Evolutionary conservation across 1,140 invertebrate species (phyloP).

Genomic region (Galleria mellonella): DNA sequence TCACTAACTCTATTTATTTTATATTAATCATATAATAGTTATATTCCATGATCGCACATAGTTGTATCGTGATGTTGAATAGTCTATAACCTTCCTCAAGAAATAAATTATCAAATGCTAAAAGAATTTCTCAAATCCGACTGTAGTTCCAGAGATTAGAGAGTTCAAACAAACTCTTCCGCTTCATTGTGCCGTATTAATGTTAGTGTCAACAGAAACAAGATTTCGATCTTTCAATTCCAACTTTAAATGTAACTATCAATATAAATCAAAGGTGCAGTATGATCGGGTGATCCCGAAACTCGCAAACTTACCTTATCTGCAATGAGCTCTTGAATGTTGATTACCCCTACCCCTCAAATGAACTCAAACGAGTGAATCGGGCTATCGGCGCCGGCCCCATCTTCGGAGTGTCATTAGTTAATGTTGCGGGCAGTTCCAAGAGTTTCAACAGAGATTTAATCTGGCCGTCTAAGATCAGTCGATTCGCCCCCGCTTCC

Average conservation of each 20-base stretch:
- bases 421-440: slow-evolving; percentile 63
- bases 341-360: slow-evolving; percentile 30
- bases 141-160: too few relatives aligned
- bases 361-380: slow-evolving; percentile 38
- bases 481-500: slow-evolving; percentile 21
- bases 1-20: too few relatives aligned
- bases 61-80: too few relatives aligned
- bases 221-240: not conserved
- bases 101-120: too few relatives aligned
- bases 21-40: too few relatives aligned
- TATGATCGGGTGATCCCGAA: not conserved
- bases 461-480: slow-evolving; percentile 40
- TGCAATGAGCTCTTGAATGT: slow-evolving; percentile 16
- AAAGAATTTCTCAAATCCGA: too few relatives aligned
- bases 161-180: too few relatives aligned
- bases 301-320: slow-evolving; percentile 16
- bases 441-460: slow-evolving; percentile 50
- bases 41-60: too few relatives aligned
- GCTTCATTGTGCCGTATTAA: too few relatives aligned
- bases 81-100: too few relatives aligned
- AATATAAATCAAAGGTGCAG: not conserved
- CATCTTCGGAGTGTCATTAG: slow-evolving; percentile 59
- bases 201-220: not conserved
- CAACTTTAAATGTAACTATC: not conserved
- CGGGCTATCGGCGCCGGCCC: slow-evolving; percentile 25